Evolutionary conservation across 2,888 invertebrate species (phyloP), one percentile per base, ranked within the genome.

Genomic region (Zele albiditarsus): DNA sequence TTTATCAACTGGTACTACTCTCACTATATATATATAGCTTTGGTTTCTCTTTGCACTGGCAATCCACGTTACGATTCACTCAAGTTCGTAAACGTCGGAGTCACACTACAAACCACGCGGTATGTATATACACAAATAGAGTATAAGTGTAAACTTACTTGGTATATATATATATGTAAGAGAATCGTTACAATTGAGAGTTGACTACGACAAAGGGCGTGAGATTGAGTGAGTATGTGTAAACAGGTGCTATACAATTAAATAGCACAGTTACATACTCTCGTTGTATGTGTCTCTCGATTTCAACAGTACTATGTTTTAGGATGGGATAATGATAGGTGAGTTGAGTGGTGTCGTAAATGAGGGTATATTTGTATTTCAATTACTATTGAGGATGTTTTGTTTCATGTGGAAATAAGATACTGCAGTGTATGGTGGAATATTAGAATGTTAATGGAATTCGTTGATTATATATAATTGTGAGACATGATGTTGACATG

Each of bases 241-340:
- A 70, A 74, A 74, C 74, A 74, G 70, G 49, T 62, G 62, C 63
- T 53, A 46, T 38, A 74, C 74, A 74, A 74, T 74, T 74, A 74
- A 74, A 74, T 63, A 27, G 60, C 46, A 31, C 67, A 27, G 67
- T 46, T 60, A 33, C 57, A 27, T 20, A 66, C 67, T 65, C 20
- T 53, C 31, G 65, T 6, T 20, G 65, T 70, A 14, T 74, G 53
- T 28, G 63, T 70, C 65, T 70, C 69, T 63, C 69, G 49, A 63
- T 74, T 62, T 53, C 49, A 31, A 57, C 42, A 49, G 25, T 49
- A 69, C 58, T 33, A 25, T 33, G 60, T 42, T n/a, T 28, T 42
- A 57, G 63, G 23, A 4, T 38, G 63, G 20, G 70, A 70, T 74
- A 74, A 74, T 74, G 62, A 70, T 70, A 63, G 73, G 23, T 53